Evolutionary conservation across 2,797 vertebrate genomes (phyloP), one percentile per base, ranked within the genome.

Genomic region (Poeciliopsis paucimaculata): DNA sequence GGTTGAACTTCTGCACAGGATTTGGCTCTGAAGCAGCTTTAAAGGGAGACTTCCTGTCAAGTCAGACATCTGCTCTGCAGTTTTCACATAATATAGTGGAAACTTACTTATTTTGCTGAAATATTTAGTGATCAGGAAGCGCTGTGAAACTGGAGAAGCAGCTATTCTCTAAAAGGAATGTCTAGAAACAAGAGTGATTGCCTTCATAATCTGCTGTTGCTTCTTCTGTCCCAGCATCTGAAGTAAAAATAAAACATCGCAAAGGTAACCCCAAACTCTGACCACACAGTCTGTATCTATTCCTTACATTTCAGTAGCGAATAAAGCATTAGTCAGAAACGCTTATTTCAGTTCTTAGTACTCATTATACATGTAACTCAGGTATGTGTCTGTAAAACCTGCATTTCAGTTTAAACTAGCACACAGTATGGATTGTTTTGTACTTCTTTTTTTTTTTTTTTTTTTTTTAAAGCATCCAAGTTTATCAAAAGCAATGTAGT

Each of bases 1-100:
- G 87, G 86, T 90, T 92, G 84, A 90, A 80, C 73, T 82, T 88
- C 80, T 85, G 72, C 84, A 85, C 81, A 88, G 75, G 75, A 86
- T 86, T 76, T 83, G 76, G 86, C 64, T 23, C 62, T 76, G 55
- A 84, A 86, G 86, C 86, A 91, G 88, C 88, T 89, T 85, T 86
- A 75, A 90, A 91, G 80, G 78, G 81, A 89, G 66, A 77, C 64
- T 57, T 64, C 0, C 41, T 75, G 72, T 86, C 47, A 80, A 76
- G 28, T 78, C 85, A 77, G 76, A 90, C 86, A 77, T 79, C 31
- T 36, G 77, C 66, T 73, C 87, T 78, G 84, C 85, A 79, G 88
- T 75, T 77, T 70, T 72, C 83, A 55, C 77, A 77, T 75, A 70
- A 74, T 77, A 46, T 71, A 76, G 79, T 79, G 64, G 84, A 84